A percentile compares a stretch with the other conserved stretches of the same genome.
These are phyloP conservation scores for Cotesia glomerata DNA, from an alignment of 1,140 invertebrate genomes.

Conservation along the genomic window DNA sequence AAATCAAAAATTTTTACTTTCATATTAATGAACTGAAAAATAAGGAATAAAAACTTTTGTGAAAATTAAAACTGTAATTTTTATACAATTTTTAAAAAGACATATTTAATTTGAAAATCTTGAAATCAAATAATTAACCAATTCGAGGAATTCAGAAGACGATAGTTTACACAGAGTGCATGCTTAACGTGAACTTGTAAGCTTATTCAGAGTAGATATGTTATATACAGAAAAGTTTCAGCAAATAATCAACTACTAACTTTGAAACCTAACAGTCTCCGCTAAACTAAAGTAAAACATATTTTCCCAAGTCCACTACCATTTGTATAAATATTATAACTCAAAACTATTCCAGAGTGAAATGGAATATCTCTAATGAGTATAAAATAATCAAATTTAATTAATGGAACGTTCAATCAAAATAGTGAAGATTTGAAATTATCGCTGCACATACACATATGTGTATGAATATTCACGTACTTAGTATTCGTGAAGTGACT, in stretches of 20 bases:
- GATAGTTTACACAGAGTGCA: background rate
- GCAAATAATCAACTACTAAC: slow-evolving; percentile 22
- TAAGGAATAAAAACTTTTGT: no score
- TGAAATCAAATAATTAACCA: no score
- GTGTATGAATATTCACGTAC: no score
- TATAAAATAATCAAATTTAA: background rate
- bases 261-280: background rate
- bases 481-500: slow-evolving; percentile 35
- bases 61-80: no score
- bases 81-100: no score
- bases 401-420: background rate
- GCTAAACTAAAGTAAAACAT: slow-evolving; percentile 6
- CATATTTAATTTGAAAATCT: no score
- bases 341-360: no score
- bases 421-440: background rate
- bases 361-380: no score
- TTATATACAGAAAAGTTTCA: no score
- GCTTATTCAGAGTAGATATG: background rate
- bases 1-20: no score
- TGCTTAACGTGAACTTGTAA: background rate
- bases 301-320: background rate
- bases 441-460: background rate
- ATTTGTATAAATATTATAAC: background rate
- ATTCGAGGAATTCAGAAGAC: no score
- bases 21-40: no score